These are phyloP conservation scores for Heliothis virescens DNA, from an alignment of 1,140 invertebrate species.

Conservation along the genomic window DNA sequence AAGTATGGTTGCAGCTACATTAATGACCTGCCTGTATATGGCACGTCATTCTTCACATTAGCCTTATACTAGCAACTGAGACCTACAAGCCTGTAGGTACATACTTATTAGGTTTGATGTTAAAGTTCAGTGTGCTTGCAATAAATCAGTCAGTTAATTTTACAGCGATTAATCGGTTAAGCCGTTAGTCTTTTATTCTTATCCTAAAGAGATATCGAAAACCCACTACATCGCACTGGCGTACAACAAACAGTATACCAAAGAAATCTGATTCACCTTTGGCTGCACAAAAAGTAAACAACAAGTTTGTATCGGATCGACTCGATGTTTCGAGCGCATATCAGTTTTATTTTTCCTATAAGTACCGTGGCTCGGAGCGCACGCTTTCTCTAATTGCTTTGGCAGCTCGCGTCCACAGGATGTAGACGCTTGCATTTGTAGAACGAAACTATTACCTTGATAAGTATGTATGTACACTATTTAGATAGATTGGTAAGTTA, in stretches of 20 bases:
- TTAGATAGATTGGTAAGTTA: neutral
- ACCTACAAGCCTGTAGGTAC: neutral
- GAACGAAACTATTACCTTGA: conserved; percentile 31
- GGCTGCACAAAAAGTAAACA: neutral
- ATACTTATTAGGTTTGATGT: neutral
- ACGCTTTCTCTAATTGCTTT: conserved; percentile 63
- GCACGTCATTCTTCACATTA: too few relatives aligned
- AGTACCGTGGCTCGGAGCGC: neutral
- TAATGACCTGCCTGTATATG: neutral
- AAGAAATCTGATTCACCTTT: neutral
- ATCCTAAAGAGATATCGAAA: neutral
- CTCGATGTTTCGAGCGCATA: conserved; percentile 6
- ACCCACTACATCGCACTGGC: neutral
- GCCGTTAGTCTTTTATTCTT: too few relatives aligned
- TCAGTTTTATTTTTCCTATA: conserved; percentile 45
- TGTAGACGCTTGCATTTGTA: conserved; percentile 31
- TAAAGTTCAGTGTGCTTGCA: too few relatives aligned
- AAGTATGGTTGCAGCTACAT: neutral
- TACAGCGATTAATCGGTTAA: neutral
- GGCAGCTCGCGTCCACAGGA: conserved; percentile 53
- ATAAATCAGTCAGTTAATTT: too few relatives aligned
- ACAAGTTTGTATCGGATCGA: conserved; percentile 20
- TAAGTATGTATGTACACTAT: neutral
- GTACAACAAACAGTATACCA: neutral
- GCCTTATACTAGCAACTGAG: neutral